Percentiles rank a stretch among this genome's conserved stretches.
phyloP scores from a whole-genome alignment of 2,797 vertebrate species.

The Sebastes ruberrimus region DNA sequence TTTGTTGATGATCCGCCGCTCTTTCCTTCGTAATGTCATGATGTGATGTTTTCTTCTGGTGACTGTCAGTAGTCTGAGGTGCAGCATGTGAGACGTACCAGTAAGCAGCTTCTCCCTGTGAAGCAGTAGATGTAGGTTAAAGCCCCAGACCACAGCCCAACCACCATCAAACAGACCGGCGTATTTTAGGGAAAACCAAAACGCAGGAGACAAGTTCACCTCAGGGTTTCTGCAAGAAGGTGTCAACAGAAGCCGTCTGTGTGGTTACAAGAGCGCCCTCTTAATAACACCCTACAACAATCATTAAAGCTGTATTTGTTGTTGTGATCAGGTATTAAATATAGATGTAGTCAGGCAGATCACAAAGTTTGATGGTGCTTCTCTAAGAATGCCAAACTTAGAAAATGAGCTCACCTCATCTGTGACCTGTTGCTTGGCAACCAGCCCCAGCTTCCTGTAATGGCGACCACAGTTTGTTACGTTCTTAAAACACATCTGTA shows the following conservation, averaged over 20 bases:
- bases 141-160: constrained; percentile 32
- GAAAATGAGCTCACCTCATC: constrained; percentile 33
- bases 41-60: not conserved
- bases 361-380: not conserved
- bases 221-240: not conserved
- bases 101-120: not conserved
- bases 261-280: not conserved
- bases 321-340: not conserved
- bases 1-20: not conserved
- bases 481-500: not conserved
- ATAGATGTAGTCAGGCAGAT: not conserved
- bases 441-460: constrained; percentile 64
- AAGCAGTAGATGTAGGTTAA: not conserved
- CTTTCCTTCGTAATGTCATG: not conserved
- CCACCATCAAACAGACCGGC: constrained; percentile 35
- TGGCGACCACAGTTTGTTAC: constrained; percentile 36
- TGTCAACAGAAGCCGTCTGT: not conserved
- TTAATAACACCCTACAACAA: not conserved
- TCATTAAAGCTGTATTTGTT: not conserved
- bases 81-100: not conserved
- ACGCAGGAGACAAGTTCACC: not conserved
- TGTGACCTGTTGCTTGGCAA: constrained; percentile 51
- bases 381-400: constrained; percentile 24
- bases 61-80: not conserved
- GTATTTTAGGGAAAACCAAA: not conserved